Evolutionary conservation across 2,113 vertebrate genomes (phyloP).

Genomic region (Desmodus rotundus): DNA sequence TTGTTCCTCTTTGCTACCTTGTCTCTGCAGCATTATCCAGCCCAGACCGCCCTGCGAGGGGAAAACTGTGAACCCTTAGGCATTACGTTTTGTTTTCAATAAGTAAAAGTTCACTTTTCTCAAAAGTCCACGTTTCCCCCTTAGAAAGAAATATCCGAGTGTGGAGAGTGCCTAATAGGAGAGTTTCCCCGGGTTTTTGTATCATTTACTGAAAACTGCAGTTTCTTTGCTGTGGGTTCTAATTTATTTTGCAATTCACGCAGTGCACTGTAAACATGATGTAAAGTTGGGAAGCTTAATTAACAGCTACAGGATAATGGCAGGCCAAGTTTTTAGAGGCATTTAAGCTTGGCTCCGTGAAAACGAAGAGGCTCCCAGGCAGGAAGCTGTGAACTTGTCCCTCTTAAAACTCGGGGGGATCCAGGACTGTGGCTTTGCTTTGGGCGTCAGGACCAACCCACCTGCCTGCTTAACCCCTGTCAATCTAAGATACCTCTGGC

Average conservation of each 20-base stretch:
- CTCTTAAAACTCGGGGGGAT: background rate
- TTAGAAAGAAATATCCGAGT: background rate
- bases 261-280: constrained; percentile 32
- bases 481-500: fast-evolving
- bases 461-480: background rate
- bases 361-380: background rate
- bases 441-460: background rate
- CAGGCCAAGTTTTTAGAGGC: constrained; percentile 51
- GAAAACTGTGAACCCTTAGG: background rate
- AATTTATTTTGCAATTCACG: constrained; percentile 42
- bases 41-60: no score
- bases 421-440: background rate
- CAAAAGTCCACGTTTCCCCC: background rate
- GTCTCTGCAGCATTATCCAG: background rate
- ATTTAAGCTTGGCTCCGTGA: background rate
- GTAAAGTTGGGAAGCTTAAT: constrained; percentile 60
- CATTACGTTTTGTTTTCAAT: background rate
- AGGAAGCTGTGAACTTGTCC: constrained; percentile 24
- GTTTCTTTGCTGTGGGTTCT: background rate
- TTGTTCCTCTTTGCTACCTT: background rate
- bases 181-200: background rate
- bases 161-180: background rate
- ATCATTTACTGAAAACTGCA: background rate
- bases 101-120: background rate
- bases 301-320: constrained; percentile 48